Conservation (phyloP, 2,113 vertebrate genomes). For the Mesembrinibis cayennensis region DNA sequence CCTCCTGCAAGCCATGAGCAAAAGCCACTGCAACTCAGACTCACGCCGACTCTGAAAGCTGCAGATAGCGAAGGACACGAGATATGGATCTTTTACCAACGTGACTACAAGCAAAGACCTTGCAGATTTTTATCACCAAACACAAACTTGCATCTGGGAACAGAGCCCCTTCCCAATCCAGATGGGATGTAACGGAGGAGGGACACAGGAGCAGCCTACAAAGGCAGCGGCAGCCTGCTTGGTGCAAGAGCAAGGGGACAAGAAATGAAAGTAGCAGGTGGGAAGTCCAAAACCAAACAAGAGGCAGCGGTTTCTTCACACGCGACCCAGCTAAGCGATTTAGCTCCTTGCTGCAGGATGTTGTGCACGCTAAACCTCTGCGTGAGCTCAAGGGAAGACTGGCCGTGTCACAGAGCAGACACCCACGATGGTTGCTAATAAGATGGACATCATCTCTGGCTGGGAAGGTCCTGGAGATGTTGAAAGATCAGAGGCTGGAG, state of each 20-base stretch:
- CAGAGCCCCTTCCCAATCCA: not conserved
- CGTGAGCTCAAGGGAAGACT: not conserved
- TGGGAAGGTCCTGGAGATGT: not conserved
- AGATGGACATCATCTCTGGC: not conserved
- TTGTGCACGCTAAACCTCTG: accelerated
- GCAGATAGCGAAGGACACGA: not conserved
- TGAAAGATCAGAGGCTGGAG: not conserved
- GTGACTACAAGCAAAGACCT: not conserved
- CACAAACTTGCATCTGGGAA: not conserved
- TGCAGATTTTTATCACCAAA: not conserved
- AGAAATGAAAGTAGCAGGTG: not conserved
- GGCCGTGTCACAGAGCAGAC: not conserved
- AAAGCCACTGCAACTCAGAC: not conserved
- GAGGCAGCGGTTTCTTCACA: not conserved
- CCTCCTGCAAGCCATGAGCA: not conserved
- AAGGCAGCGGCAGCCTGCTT: not conserved
- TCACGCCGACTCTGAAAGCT: not conserved
- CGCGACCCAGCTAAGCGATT: accelerated
- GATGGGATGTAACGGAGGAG: not conserved
- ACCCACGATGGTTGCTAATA: not conserved
- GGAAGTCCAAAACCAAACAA: not conserved
- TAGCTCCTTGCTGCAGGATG: not conserved
- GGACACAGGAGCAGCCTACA: not conserved
- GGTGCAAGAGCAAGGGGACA: not conserved
- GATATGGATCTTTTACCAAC: not conserved